Evolutionary conservation across 2,888 invertebrate species (phyloP).

Genomic region (Drosophila bunnanda): DNA sequence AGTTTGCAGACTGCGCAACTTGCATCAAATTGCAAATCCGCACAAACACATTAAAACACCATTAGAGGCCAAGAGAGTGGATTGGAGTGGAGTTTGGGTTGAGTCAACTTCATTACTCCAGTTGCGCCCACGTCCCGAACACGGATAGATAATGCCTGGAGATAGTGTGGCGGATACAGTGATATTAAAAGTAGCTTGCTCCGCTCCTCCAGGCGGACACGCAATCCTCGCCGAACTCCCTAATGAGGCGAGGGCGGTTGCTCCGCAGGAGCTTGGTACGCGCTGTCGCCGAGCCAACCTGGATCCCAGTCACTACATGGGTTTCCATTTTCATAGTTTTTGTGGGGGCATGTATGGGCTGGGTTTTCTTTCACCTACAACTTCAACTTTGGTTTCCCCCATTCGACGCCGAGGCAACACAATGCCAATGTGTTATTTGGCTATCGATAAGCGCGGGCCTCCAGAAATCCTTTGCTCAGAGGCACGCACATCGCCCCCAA

Average conservation of each 20-base stretch:
- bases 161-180: constrained; percentile 42
- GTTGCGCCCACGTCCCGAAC: constrained; percentile 64
- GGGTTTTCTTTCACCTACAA: constrained; percentile 22
- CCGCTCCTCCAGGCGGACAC: constrained; percentile 61
- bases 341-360: constrained; percentile 4
- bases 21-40: constrained; percentile 50
- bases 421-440: constrained; percentile 64
- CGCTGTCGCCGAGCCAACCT: constrained; percentile 61
- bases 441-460: constrained; percentile 54
- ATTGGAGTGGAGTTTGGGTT: constrained; percentile 10
- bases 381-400: constrained; percentile 44
- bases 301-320: constrained; percentile 50
- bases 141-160: constrained; percentile 36
- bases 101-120: constrained; percentile 64
- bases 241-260: constrained; percentile 57
- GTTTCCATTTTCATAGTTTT: constrained; percentile 64
- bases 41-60: constrained; percentile 59
- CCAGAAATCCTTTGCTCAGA: constrained; percentile 42
- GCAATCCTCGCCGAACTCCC: constrained; percentile 61
- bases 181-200: constrained; percentile 54
- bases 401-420: constrained; percentile 34
- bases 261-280: constrained; percentile 69
- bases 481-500: constrained; percentile 43
- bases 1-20: constrained; percentile 46
- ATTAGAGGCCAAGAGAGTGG: constrained; percentile 53